Evolutionary conservation across 1,140 invertebrate genomes (phyloP).

Genomic region (Pseudoatta argentina): DNA sequence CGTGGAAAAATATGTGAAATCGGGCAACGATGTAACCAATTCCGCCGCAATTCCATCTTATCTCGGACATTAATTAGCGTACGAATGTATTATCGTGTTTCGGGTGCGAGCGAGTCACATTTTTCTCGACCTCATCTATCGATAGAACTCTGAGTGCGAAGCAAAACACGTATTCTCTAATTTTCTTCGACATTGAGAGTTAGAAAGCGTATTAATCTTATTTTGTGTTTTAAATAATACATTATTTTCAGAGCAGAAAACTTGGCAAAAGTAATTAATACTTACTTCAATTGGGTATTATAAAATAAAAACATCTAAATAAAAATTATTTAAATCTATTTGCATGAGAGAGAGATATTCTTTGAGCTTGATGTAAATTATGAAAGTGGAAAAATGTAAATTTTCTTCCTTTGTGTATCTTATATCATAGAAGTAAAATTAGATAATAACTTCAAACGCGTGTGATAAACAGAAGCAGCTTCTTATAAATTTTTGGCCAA

Average conservation of each 20-base stretch:
- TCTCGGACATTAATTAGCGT: conserved; percentile 70
- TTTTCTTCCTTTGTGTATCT: not conserved
- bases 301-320: not conserved
- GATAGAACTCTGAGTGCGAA: conserved; percentile 38
- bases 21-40: conserved; percentile 48
- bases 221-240: not conserved
- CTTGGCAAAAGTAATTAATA: not conserved
- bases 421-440: conserved; percentile 19
- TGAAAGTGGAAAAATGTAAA: not conserved
- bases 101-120: conserved; percentile 56
- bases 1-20: conserved; percentile 67
- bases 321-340: conserved; percentile 8
- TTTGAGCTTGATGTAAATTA: not conserved
- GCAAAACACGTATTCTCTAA: conserved; percentile 18
- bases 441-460: conserved; percentile 12
- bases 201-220: not conserved
- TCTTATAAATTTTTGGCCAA: conserved; percentile 53
- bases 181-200: conserved; percentile 16
- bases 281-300: not conserved
- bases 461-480: conserved; percentile 22
- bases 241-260: not conserved
- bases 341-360: not conserved
- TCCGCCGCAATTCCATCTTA: conserved; percentile 72
- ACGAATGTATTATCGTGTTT: conserved; percentile 68
- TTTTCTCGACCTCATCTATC: conserved; percentile 57